These are phyloP conservation scores for Emmelina monodactyla DNA, from an alignment of 2,888 invertebrate genomes.

Conservation along the genomic window DNA sequence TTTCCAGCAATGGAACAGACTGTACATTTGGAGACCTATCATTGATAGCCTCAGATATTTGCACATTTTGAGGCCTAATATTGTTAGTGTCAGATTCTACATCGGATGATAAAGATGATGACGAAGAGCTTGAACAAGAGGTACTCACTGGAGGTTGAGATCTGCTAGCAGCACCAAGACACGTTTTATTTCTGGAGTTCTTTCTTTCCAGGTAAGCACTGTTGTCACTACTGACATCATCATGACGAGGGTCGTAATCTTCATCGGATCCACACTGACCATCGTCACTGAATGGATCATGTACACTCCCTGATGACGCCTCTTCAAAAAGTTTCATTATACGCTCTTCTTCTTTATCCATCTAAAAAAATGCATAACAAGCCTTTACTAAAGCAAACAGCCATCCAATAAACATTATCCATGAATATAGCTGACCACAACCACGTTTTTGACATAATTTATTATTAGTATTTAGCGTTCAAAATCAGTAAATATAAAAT, in stretches of 20 bases:
- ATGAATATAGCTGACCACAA: constrained; percentile 3
- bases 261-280: constrained; percentile 4
- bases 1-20: no score
- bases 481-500: constrained; percentile 4
- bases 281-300: constrained; percentile 5
- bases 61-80: no score
- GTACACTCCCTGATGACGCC: constrained; percentile 1
- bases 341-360: no score
- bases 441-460: constrained; percentile 1
- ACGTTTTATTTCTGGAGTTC: constrained; percentile 2
- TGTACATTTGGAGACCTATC: constrained; percentile 2
- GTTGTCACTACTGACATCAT: constrained; percentile 5
- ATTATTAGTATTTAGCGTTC: background rate
- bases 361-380: constrained; percentile 4
- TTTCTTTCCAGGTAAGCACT: constrained; percentile 3
- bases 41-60: constrained; percentile 2
- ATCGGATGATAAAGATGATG: constrained; percentile 3
- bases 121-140: constrained; percentile 1
- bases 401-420: background rate
- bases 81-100: no score
- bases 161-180: constrained; percentile 3
- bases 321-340: constrained; percentile 5
- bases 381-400: constrained; percentile 1
- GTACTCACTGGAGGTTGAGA: constrained; percentile 2
- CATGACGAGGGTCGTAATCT: constrained; percentile 2